Evolutionary conservation across 2,113 vertebrate species (phyloP), one percentile per base, ranked within the genome.

Genomic region (Toxotes jaculatrix): DNA sequence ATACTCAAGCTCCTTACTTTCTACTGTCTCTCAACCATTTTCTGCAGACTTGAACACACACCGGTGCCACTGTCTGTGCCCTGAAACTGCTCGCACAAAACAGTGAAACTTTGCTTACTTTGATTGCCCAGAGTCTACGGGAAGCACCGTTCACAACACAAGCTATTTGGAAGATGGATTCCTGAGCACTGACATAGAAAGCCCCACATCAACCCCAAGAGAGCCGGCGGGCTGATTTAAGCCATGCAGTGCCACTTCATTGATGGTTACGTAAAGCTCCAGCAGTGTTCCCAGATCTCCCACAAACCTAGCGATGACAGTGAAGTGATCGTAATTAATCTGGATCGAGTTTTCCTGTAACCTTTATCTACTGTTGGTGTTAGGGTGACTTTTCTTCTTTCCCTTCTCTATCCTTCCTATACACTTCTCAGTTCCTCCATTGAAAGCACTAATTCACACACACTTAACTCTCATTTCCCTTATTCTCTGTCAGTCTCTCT

Each of bases 81-180:
- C n/a, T 27, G 3, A 49, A 60, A 31, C 47, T 10, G 31, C 36
- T 83, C 62, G 16, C 60, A 59, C 64, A 14, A 17, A 74, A 68
- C n/a, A 31, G 1, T n/a, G 17, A 66, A 42, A 19, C 23, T 77
- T 42, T 87, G 70, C 74, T 84, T 80, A 38, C 36, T 84, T 84
- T 73, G 77, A 74, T 62, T 5, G 27, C 38, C 61, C 11, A 1
- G 36, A 7, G 69, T 69, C 40, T 47, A 43, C 8, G 27, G 42
- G 80, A 90, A 77, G 62, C 73, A 23, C 55, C 40, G 1, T 36
- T 87, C 75, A 51, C 49, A 62, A 62, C 59, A 4, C 3, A 21
- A 9, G 63, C 64, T 32, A 47, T 64, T 80, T 43, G 34, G 40
- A 74, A 63, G 63, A 47, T 38, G n/a, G 36, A 73, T 79, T 49